These are phyloP conservation scores for Cryptotermes secundus DNA, from an alignment of 1,140 invertebrate species.

Conservation along the genomic window DNA sequence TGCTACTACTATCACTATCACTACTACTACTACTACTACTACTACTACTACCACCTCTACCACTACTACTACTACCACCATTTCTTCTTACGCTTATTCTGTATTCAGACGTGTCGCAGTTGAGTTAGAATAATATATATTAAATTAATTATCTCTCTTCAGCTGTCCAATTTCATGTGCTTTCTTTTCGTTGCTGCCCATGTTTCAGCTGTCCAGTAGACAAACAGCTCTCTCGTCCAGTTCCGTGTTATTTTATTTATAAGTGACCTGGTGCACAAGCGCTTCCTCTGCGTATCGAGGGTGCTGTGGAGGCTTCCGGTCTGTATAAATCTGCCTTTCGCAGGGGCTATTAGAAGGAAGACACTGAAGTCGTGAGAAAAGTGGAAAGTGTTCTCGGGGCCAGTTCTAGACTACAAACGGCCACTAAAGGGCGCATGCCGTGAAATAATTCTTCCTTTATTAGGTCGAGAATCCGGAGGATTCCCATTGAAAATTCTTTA, in stretches of 20 bases:
- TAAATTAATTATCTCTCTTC: too few relatives aligned
- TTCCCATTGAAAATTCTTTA: neutral
- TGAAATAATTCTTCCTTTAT: constrained; percentile 15
- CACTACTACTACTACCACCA: too few relatives aligned
- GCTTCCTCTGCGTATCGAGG: neutral
- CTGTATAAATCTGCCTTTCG: neutral
- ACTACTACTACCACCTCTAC: too few relatives aligned
- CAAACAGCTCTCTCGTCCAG: too few relatives aligned
- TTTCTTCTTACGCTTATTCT: too few relatives aligned
- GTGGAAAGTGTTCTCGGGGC: neutral
- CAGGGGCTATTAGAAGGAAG: neutral
- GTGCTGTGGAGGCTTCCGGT: neutral
- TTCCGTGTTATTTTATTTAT: neutral
- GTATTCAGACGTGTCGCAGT: too few relatives aligned
- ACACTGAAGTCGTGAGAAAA: neutral
- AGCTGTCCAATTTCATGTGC: too few relatives aligned
- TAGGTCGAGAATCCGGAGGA: neutral
- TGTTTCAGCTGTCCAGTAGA: too few relatives aligned
- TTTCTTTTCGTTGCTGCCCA: too few relatives aligned
- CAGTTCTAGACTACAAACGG: neutral
- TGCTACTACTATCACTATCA: too few relatives aligned
- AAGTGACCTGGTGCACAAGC: neutral
- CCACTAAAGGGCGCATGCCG: neutral
- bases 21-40: too few relatives aligned
- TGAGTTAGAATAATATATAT: too few relatives aligned